Conservation (phyloP, 2,113 vertebrate species). For the Campylomormyrus tamandua region DNA sequence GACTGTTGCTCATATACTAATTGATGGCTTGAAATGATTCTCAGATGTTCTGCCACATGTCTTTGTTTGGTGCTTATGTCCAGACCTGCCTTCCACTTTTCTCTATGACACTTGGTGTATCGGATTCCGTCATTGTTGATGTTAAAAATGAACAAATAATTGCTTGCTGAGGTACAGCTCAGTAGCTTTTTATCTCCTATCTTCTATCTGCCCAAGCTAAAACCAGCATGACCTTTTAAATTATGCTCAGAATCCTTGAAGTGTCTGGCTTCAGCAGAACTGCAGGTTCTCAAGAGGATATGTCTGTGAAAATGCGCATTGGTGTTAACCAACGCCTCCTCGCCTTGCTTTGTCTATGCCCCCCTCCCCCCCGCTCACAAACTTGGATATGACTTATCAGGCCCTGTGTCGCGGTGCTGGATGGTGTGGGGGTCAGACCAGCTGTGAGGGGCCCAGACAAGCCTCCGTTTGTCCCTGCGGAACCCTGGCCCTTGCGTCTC, state of each 20-base stretch:
- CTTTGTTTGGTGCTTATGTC: background rate
- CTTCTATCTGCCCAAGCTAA: background rate
- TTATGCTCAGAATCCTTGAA: background rate
- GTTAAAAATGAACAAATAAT: background rate
- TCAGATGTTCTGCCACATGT: background rate
- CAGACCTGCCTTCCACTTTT: background rate
- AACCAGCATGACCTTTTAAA: background rate
- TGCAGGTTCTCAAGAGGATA: background rate
- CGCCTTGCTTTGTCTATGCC: background rate
- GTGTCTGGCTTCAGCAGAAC: background rate
- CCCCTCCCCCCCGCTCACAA: background rate
- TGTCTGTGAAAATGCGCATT: background rate
- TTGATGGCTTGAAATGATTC: background rate
- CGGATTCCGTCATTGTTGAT: background rate
- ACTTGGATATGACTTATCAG: background rate
- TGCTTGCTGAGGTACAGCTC: background rate
- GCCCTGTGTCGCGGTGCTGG: background rate
- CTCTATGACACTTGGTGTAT: background rate
- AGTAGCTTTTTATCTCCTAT: too few species aligned
- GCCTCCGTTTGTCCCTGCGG: background rate
- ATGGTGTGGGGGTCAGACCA: background rate
- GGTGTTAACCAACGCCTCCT: background rate
- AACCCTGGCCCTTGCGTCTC: background rate
- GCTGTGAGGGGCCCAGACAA: slow-evolving; percentile 16
- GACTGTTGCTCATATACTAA: background rate